A percentile compares a stretch with the other conserved stretches of the same genome.
Conservation (phyloP, 1,140 invertebrate genomes). For the Subanguina moxae region DNA sequence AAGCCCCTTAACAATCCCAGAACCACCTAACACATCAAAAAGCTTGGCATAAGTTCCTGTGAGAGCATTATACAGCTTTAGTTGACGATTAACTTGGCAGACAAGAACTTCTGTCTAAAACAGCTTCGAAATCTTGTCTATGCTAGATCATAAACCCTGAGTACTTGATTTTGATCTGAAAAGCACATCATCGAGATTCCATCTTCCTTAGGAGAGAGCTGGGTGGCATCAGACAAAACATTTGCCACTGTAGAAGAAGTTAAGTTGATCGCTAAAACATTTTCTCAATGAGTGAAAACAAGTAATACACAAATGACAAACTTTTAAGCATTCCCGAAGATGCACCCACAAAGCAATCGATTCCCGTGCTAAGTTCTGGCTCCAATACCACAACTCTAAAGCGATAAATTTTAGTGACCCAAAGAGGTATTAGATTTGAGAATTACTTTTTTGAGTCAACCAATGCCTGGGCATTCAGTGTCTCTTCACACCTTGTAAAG, state of each 20-base stretch:
- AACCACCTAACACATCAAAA: neutral
- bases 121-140: neutral
- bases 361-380: slow-evolving; percentile 1
- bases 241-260: neutral
- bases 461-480: neutral
- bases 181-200: neutral
- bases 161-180: slow-evolving; percentile 1
- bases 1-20: neutral
- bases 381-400: slow-evolving; percentile 1
- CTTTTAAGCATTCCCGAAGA: slow-evolving; percentile 7
- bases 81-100: neutral
- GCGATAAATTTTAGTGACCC: neutral
- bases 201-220: slow-evolving; percentile 1
- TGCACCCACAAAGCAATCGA: slow-evolving; percentile 9
- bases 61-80: slow-evolving; percentile 4
- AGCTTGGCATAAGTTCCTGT: slow-evolving; percentile 3
- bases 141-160: neutral
- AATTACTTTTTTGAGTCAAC: slow-evolving; percentile 3
- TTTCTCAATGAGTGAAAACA: neutral
- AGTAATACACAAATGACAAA: neutral
- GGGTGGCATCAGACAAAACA: neutral
- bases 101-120: slow-evolving; percentile 9
- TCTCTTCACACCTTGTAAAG: slow-evolving; percentile 1
- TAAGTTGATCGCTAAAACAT: slow-evolving; percentile 3
- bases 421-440: neutral